Evolutionary conservation across 2,888 invertebrate species (phyloP), one percentile per base, ranked within the genome.

Genomic region (Ypsolopha scabrella): DNA sequence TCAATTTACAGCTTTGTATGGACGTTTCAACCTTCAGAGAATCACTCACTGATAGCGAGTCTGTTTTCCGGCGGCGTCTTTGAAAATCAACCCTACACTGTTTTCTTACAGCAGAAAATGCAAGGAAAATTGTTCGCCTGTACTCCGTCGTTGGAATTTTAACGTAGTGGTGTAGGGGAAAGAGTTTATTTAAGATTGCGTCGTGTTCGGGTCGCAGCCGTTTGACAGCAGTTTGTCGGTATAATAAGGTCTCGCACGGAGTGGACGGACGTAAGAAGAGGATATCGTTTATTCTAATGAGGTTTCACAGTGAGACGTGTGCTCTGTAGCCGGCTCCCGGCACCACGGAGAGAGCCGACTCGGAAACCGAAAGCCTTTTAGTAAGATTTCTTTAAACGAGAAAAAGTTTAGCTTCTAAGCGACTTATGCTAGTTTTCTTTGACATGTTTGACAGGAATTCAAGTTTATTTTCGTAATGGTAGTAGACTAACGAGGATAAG

Each of bases 271-370:
- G 81, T 77, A 78, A 81, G 80, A 75, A 82, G 78, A 80, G 83
- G 81, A 85, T 82, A 85, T 86, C 85, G 83, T 85, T 85, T 85
- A 86, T 86, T 86, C 85, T 86, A 83, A 86, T 85, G 85, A 86
- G 81, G 79, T 78, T 79, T 75, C 73, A 70, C 62, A 61, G 60
- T 53, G 63, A 65, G 68, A 67, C 64, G 70, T 65, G 63, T 68
- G 70, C 68, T 72, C 66, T 61, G 61, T 64, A 64, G 68, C 66
- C 70, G 67, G 67, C 24, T 24, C 24, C 4, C 2, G 24, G 65
- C 67, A 53, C 57, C 58, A 59, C 58, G 53, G 48, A 56, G 24
- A 24, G 59, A 54, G 35, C 51, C 57, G 60, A 60, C 60, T 58
- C 55, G 52, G 53, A 43, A 52, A 55, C 59, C 60, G 61, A 60